Percentiles rank a stretch among this genome's conserved stretches.
Conservation (phyloP, 2,888 invertebrate species). For the Phragmatobia fuliginosa region DNA sequence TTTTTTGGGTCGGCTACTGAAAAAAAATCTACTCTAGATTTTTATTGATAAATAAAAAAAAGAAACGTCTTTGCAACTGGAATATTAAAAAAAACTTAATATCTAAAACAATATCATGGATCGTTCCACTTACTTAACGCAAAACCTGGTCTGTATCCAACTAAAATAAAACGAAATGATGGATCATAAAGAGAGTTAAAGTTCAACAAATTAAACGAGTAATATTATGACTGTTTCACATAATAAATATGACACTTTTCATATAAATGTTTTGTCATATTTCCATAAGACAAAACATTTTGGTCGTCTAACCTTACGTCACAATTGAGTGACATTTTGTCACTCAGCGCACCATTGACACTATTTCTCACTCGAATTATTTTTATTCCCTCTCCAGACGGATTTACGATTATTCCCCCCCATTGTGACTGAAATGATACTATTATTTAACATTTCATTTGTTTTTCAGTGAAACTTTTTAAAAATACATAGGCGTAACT, state of each 20-base stretch:
- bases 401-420: conserved; percentile 69
- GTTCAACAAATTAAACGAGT: conserved; percentile 10
- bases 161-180: conserved; percentile 15
- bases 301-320: conserved; percentile 56
- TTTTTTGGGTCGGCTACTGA: too few species aligned
- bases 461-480: conserved; percentile 53
- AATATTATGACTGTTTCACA: conserved; percentile 13
- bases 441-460: conserved; percentile 64
- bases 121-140: conserved; percentile 2
- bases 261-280: conserved; percentile 30
- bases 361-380: conserved; percentile 64
- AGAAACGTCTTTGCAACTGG: background rate
- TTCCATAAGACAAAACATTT: background rate
- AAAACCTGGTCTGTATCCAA: conserved; percentile 12
- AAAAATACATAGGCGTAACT: conserved; percentile 34
- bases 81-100: background rate
- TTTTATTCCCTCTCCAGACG: conserved; percentile 70
- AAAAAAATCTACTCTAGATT: too few species aligned
- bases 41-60: too few species aligned
- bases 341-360: conserved; percentile 65
- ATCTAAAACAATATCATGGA: background rate
- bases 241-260: conserved; percentile 13
- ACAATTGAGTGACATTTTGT: conserved; percentile 66
- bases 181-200: conserved; percentile 15
- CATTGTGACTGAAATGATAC: conserved; percentile 76